These are phyloP conservation scores for Leiothrix lutea DNA, from an alignment of 2,113 vertebrate species.

Conservation along the genomic window DNA sequence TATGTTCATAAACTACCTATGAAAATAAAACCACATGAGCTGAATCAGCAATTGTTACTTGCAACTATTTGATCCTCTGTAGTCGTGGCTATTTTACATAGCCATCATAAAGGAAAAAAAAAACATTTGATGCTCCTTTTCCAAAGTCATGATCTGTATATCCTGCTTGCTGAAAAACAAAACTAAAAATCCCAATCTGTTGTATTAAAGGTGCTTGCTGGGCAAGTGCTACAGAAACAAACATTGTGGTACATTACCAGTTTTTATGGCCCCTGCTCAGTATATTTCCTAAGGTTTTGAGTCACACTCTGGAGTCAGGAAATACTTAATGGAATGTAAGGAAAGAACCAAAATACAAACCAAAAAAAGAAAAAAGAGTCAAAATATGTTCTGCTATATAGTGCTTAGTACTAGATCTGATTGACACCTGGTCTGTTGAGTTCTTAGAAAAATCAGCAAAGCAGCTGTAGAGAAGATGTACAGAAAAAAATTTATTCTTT, in stretches of 20 bases:
- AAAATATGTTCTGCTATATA: neutral
- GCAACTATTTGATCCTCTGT: neutral
- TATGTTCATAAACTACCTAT: neutral
- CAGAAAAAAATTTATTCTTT: neutral
- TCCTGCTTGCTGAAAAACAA: neutral
- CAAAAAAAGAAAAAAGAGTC: neutral
- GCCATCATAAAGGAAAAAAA: neutral
- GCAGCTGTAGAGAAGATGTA: neutral
- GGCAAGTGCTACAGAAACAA: neutral
- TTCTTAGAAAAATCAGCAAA: neutral
- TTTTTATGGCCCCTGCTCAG: neutral
- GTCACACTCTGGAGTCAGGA: neutral
- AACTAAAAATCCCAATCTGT: neutral
- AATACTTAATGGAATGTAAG: neutral
- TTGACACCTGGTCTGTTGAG: neutral
- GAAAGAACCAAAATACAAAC: neutral
- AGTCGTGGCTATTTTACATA: neutral
- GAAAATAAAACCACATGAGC: neutral
- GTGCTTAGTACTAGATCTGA: neutral
- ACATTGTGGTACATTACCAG: neutral
- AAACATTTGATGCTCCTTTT: neutral
- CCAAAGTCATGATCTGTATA: neutral
- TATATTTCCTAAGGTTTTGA: neutral
- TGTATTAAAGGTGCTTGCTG: neutral
- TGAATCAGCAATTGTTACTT: neutral